Percentiles rank a stretch among this genome's conserved stretches.
These are phyloP conservation scores for Andrena marginata DNA, from an alignment of 2,888 invertebrate species.

Conservation along the genomic window DNA sequence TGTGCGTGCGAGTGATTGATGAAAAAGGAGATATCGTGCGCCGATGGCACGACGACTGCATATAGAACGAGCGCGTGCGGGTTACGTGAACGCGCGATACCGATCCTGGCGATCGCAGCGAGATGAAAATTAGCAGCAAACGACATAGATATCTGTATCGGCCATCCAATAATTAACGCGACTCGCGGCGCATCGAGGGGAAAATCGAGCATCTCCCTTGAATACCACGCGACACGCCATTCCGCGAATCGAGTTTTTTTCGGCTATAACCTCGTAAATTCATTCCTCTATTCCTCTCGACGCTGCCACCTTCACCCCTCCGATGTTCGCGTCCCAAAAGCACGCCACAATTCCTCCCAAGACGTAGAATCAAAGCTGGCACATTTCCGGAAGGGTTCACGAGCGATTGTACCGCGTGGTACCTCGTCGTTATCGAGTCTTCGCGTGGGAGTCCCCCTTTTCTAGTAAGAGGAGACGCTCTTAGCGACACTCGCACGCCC, in stretches of 20 bases:
- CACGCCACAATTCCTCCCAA: background rate
- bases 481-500: background rate
- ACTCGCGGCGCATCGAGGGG: background rate
- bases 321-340: background rate
- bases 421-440: background rate
- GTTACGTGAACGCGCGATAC: background rate
- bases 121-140: conserved; percentile 9
- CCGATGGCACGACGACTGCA: background rate
- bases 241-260: background rate
- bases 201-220: background rate
- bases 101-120: conserved; percentile 10
- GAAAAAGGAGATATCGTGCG: background rate
- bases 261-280: background rate
- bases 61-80: background rate
- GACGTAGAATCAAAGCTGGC: background rate
- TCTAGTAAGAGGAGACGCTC: background rate
- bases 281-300: conserved; percentile 2
- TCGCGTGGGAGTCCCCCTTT: background rate
- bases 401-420: background rate
- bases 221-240: background rate
- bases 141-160: background rate
- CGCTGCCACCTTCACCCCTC: background rate
- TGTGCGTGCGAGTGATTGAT: background rate
- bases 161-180: background rate
- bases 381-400: background rate